A percentile compares a stretch with the other conserved stretches of the same genome.
phyloP scores from a whole-genome alignment of 2,888 invertebrate species.

The Drosophila pegasa region DNA sequence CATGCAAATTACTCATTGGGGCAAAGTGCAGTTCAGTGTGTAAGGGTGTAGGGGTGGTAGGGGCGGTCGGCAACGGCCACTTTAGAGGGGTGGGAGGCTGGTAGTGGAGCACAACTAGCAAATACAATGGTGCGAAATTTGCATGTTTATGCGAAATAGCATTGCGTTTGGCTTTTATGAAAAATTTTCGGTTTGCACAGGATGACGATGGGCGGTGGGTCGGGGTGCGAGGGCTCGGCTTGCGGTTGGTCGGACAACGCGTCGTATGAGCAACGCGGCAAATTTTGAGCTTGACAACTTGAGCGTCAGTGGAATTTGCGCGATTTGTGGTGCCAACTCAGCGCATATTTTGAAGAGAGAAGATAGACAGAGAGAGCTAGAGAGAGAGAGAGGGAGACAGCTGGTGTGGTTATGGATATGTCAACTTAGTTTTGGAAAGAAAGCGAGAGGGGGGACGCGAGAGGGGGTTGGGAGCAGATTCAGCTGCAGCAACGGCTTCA shows the following conservation, averaged over 20 bases:
- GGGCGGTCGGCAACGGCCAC: neutral
- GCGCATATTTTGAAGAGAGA: slow-evolving; percentile 29
- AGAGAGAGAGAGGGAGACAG: slow-evolving; percentile 5
- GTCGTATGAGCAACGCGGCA: slow-evolving; percentile 57
- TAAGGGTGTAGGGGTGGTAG: slow-evolving; percentile 2
- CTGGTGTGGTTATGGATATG: slow-evolving; percentile 54
- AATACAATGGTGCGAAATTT: slow-evolving; percentile 71
- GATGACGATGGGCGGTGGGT: neutral
- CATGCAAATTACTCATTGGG: slow-evolving; percentile 75
- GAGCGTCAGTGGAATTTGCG: slow-evolving; percentile 28
- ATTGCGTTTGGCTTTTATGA: slow-evolving; percentile 60
- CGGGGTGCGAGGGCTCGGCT: neutral
- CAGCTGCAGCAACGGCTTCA: slow-evolving; percentile 29
- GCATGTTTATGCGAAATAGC: slow-evolving; percentile 78
- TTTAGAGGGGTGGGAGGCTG: neutral
- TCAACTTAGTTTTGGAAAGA: slow-evolving; percentile 27
- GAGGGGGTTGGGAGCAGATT: slow-evolving; percentile 1
- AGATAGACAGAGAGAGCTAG: neutral
- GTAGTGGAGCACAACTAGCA: slow-evolving; percentile 7
- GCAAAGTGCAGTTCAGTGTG: slow-evolving; percentile 51
- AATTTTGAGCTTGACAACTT: slow-evolving; percentile 36
- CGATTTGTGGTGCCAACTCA: slow-evolving; percentile 62
- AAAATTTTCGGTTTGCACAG: slow-evolving; percentile 43
- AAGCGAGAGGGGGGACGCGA: neutral
- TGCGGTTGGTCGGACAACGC: slow-evolving; percentile 23